A percentile compares a stretch with the other conserved stretches of the same genome.
phyloP scores from a whole-genome alignment of 1,140 invertebrate genomes.

The Dryas iulia region DNA sequence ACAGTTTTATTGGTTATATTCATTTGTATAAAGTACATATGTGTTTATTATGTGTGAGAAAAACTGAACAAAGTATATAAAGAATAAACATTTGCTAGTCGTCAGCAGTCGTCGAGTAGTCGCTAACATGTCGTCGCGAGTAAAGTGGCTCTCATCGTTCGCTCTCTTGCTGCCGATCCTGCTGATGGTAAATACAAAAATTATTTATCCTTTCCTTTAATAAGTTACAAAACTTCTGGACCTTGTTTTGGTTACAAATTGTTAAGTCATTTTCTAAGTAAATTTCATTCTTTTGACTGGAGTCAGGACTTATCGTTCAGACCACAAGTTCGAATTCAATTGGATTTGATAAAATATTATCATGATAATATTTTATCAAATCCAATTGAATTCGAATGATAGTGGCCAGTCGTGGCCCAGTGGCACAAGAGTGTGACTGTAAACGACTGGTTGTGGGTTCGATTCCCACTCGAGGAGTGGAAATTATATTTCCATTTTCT shows the following conservation, averaged over 20 bases:
- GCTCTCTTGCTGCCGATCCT: constrained; percentile 16
- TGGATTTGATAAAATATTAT: neutral
- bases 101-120: neutral
- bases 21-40: neutral
- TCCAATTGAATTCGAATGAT: too few species aligned
- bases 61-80: constrained; percentile 1
- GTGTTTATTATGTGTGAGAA: neutral
- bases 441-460: too few species aligned
- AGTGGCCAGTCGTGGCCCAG: too few species aligned
- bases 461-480: too few species aligned
- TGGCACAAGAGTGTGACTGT: too few species aligned
- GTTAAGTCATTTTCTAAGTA: neutral
- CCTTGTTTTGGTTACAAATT: neutral
- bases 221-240: neutral
- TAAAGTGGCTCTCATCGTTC: neutral
- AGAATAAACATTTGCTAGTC: neutral
- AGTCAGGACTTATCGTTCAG: neutral
- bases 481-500: too few species aligned
- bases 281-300: neutral
- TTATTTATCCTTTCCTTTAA: neutral
- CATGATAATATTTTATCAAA: too few species aligned
- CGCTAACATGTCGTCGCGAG: constrained; percentile 10
- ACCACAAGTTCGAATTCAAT: neutral
- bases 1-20: neutral
- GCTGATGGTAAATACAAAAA: constrained; percentile 17